These are phyloP conservation scores for Podarcis muralis DNA, from an alignment of 2,113 vertebrate species.

Conservation along the genomic window DNA sequence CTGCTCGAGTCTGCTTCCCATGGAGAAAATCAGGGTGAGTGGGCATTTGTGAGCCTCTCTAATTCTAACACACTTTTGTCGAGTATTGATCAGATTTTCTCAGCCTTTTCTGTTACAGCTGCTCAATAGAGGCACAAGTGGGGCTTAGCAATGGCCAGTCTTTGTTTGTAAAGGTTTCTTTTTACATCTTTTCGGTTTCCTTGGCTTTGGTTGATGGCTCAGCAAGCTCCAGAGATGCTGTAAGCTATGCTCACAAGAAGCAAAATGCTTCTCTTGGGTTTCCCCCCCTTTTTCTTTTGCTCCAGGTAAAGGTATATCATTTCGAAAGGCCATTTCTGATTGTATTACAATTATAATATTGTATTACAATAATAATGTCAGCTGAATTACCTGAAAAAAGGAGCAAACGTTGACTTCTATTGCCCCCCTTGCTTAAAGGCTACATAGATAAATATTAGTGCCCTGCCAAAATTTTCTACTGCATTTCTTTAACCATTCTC, in stretches of 20 bases:
- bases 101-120: background rate
- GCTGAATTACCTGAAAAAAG: background rate
- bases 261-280: background rate
- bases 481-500: background rate
- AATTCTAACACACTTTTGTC: background rate
- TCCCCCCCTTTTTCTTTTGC: background rate
- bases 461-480: background rate
- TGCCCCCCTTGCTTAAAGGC: background rate
- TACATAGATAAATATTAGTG: background rate
- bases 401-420: background rate
- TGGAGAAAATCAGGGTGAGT: fast-evolving
- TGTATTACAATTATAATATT: background rate
- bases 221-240: background rate
- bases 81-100: conserved; percentile 10
- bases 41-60: background rate
- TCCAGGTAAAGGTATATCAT: background rate
- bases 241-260: background rate
- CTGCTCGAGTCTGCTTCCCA: background rate
- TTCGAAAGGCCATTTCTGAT: background rate
- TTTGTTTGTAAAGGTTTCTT: fast-evolving
- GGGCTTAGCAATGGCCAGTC: background rate
- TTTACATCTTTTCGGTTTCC: background rate
- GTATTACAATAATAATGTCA: background rate
- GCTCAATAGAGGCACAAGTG: background rate
- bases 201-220: background rate